Conservation (phyloP, 2,888 invertebrate species). For the Polydrusus cervinus region DNA sequence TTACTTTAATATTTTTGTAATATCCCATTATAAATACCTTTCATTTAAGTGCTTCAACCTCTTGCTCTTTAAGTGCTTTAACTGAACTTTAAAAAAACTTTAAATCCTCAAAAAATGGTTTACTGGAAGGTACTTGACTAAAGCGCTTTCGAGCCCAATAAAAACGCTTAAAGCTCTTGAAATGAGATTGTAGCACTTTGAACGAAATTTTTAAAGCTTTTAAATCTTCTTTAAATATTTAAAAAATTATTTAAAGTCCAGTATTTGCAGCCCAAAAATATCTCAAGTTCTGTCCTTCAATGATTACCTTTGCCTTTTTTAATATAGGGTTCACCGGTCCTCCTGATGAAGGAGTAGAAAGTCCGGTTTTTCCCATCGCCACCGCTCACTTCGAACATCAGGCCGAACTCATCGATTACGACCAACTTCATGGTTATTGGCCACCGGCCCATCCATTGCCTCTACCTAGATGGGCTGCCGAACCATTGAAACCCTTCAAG, state of each 20-base stretch:
- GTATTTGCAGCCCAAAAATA: too few relatives aligned
- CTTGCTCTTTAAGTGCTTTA: too few relatives aligned
- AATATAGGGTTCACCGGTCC: constrained; percentile 57
- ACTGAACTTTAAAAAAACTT: too few relatives aligned
- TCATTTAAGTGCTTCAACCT: background rate
- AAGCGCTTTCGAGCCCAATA: too few relatives aligned
- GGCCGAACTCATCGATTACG: constrained; percentile 61
- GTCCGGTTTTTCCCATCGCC: constrained; percentile 51
- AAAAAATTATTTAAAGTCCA: too few relatives aligned
- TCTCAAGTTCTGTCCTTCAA: too few relatives aligned
- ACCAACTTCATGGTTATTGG: constrained; percentile 76
- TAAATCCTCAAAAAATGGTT: too few relatives aligned
- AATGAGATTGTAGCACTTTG: too few relatives aligned
- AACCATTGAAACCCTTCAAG: constrained; percentile 70
- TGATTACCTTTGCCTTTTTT: background rate
- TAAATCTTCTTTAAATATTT: too few relatives aligned
- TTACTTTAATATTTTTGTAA: background rate
- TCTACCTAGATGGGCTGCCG: constrained; percentile 82
- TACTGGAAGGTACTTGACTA: too few relatives aligned
- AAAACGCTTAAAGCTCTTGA: too few relatives aligned
- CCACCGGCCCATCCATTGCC: constrained; percentile 82
- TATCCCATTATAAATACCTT: background rate
- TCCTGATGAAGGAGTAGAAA: constrained; percentile 56
- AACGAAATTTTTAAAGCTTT: too few relatives aligned
- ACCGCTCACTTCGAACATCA: constrained; percentile 51